Evolutionary conservation across 2,113 vertebrate species (phyloP).

Genomic region (Pelecanoides urinatrix): DNA sequence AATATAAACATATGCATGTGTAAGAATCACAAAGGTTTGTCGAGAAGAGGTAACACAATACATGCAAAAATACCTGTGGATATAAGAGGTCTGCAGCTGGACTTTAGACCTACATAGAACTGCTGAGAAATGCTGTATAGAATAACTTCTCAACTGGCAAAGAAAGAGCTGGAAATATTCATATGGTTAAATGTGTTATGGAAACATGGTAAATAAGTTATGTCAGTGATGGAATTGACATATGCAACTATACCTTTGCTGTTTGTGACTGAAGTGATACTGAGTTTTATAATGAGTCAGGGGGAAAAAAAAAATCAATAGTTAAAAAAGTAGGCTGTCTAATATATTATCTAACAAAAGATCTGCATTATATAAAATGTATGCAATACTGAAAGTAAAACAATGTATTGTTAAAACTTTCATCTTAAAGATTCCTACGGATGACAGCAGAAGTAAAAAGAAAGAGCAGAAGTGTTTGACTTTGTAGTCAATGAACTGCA

Average conservation of each 20-base stretch:
- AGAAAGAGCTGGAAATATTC: background rate
- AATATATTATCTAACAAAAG: background rate
- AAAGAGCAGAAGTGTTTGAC: background rate
- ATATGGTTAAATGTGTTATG: background rate
- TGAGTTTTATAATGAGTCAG: background rate
- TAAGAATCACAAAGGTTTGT: background rate
- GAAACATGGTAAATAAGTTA: background rate
- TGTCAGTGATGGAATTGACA: background rate
- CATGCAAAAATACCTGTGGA: background rate
- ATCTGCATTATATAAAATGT: background rate
- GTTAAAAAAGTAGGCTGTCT: background rate
- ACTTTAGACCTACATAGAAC: background rate
- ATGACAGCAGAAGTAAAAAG: background rate
- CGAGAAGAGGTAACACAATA: background rate
- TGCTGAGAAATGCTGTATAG: background rate
- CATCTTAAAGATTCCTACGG: background rate
- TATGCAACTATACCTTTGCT: background rate
- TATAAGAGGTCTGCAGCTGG: background rate
- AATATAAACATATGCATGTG: background rate
- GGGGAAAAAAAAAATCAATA: background rate
- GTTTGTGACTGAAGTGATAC: background rate
- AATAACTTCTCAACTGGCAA: background rate
- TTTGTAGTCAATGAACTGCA: background rate
- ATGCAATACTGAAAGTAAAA: background rate
- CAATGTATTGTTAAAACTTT: background rate